phyloP scores from a whole-genome alignment of 2,113 vertebrate genomes.

The Gopherus flavomarginatus region DNA sequence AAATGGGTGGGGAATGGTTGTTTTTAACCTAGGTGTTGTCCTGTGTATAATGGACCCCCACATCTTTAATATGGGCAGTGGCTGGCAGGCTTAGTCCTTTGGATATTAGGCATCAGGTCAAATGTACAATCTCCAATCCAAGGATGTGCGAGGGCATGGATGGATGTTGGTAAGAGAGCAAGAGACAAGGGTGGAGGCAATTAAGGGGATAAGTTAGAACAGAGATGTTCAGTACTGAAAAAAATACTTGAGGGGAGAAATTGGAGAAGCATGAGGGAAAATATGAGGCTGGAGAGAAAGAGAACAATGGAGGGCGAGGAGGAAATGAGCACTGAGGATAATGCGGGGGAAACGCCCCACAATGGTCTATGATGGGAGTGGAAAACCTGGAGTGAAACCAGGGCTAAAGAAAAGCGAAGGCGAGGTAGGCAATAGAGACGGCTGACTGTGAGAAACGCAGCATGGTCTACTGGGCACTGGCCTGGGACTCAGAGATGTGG shows the following conservation, averaged over 20 bases:
- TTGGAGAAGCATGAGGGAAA: not conserved
- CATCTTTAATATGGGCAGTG: not conserved
- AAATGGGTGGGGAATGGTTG: not conserved
- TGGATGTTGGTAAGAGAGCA: not conserved
- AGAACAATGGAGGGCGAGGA: not conserved
- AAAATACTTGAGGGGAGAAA: too few species aligned
- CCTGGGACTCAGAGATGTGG: not conserved
- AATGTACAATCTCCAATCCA: not conserved
- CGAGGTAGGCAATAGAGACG: fast-evolving
- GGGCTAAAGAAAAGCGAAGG: not conserved
- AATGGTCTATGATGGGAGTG: not conserved
- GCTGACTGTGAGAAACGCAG: not conserved
- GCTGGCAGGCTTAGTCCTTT: not conserved
- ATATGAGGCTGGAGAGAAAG: not conserved
- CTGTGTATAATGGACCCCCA: not conserved
- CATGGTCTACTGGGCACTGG: fast-evolving
- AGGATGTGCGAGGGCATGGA: not conserved
- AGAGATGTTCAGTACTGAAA: too few species aligned
- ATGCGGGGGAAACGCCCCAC: not conserved
- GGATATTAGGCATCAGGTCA: too few species aligned
- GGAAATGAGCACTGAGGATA: not conserved
- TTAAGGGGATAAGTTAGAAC: too few species aligned
- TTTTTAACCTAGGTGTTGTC: not conserved
- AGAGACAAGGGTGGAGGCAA: not conserved
- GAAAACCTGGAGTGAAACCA: not conserved